Evolutionary conservation across 2,113 vertebrate species (phyloP).

Genomic region (Cyphomyrus plagiostoma): DNA sequence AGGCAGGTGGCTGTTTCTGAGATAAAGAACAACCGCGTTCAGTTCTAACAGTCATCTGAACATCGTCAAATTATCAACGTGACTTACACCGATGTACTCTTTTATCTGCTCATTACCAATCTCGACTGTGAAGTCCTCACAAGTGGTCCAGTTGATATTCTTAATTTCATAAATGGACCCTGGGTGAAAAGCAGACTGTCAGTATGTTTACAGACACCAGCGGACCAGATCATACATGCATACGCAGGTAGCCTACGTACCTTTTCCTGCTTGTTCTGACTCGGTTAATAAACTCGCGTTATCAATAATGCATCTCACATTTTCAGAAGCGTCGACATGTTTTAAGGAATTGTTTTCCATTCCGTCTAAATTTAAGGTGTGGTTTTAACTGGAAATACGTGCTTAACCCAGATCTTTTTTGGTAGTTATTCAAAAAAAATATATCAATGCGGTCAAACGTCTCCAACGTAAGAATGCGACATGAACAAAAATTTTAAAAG

Average conservation of each 20-base stretch:
- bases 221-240: not conserved
- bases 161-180: not conserved
- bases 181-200: not conserved
- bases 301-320: not conserved
- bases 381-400: not conserved
- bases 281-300: not conserved
- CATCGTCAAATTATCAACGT: not conserved
- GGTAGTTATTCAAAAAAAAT: not conserved
- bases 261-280: not conserved
- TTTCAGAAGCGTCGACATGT: not conserved
- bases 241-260: not conserved
- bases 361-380: not conserved
- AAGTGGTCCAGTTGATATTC: conserved; percentile 54
- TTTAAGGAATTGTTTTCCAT: not conserved
- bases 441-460: not conserved
- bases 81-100: conserved; percentile 61
- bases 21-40: not conserved
- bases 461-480: not conserved
- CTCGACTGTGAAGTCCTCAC: conserved; percentile 63
- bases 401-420: not conserved
- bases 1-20: not conserved
- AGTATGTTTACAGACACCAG: not conserved
- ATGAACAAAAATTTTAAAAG: not conserved
- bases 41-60: not conserved
- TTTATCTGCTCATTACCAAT: conserved; percentile 60